phyloP scores from a whole-genome alignment of 37 sponge, comb jelly and placozoan species.

The Tethya wilhelma region DNA sequence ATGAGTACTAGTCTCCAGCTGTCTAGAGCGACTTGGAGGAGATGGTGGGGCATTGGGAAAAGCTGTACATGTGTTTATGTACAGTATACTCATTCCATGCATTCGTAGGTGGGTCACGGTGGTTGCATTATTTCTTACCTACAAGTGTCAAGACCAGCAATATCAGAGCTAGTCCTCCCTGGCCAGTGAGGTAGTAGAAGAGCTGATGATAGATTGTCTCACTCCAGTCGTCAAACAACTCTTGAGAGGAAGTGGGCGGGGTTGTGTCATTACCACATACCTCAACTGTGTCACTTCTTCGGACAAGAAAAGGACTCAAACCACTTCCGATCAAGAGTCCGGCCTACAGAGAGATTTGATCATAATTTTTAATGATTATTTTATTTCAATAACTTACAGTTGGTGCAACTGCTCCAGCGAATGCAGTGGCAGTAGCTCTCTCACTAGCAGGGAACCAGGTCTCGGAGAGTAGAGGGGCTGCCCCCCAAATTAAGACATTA shows the following conservation, averaged over 20 bases:
- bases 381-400: background rate
- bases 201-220: background rate
- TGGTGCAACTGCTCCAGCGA: conserved; percentile 3
- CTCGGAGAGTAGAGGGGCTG: conserved; percentile 39
- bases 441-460: conserved; percentile 55
- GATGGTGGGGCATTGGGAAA: conserved; percentile 3
- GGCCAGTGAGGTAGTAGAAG: conserved; percentile 17
- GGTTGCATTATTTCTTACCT: background rate
- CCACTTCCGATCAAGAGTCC: background rate
- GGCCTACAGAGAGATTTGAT: background rate
- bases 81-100: too few relatives aligned
- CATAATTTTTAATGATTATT: too few relatives aligned
- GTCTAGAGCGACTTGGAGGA: conserved; percentile 12
- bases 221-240: background rate
- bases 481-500: conserved; percentile 31
- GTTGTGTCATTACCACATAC: background rate
- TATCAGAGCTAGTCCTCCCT: background rate
- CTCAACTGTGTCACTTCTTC: background rate
- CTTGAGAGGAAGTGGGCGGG: background rate
- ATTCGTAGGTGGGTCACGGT: background rate
- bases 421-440: conserved; percentile 47
- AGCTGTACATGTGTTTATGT: background rate
- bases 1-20: background rate
- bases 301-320: background rate
- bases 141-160: background rate